Conservation (phyloP, 1,140 invertebrate species). For the Pogonus chalceus region DNA sequence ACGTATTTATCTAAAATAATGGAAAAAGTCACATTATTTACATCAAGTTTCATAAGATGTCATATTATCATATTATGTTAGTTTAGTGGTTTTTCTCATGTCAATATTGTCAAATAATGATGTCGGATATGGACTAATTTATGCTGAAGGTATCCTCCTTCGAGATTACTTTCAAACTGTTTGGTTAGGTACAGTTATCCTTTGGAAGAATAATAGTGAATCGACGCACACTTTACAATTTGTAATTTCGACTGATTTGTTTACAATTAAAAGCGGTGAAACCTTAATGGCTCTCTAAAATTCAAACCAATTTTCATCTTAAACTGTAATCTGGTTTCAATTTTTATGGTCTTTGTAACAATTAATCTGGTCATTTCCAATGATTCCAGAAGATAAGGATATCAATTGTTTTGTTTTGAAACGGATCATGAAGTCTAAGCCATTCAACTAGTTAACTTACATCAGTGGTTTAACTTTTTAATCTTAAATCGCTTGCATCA, state of each 20-base stretch:
- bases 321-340: slow-evolving; percentile 22
- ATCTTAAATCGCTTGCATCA: too few species aligned
- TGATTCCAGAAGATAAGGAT: too few species aligned
- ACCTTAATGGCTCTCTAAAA: slow-evolving; percentile 25
- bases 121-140: slow-evolving; percentile 34
- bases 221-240: slow-evolving; percentile 28
- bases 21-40: slow-evolving; percentile 27
- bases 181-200: slow-evolving; percentile 31
- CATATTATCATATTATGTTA: slow-evolving; percentile 30
- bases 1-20: slow-evolving; percentile 19
- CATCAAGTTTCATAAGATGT: slow-evolving; percentile 22
- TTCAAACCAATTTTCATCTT: slow-evolving; percentile 25
- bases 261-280: too few species aligned
- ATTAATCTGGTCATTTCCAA: too few species aligned
- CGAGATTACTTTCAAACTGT: slow-evolving; percentile 26
- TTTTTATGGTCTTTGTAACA: too few species aligned
- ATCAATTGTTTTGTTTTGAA: too few species aligned
- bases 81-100: slow-evolving; percentile 33
- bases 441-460: too few species aligned
- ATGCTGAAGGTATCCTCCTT: slow-evolving; percentile 33
- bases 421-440: too few species aligned
- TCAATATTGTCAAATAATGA: too few species aligned
- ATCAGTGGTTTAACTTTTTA: too few species aligned
- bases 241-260: too few species aligned
- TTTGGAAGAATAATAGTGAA: slow-evolving; percentile 33